phyloP scores from a whole-genome alignment of 2,113 vertebrate genomes.

The Gadus macrocephalus region DNA sequence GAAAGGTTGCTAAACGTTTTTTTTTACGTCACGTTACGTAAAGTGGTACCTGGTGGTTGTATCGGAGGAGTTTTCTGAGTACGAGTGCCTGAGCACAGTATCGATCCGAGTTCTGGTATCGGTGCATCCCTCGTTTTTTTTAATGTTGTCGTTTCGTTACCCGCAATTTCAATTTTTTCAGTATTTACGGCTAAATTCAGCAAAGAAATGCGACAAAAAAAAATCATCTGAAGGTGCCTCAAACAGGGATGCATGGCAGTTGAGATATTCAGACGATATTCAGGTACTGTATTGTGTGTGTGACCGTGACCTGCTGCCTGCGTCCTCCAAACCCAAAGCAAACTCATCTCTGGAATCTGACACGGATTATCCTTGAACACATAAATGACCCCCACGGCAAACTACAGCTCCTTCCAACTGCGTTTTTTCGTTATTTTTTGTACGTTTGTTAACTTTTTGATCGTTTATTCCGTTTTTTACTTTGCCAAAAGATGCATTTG shows the following conservation, averaged over 20 bases:
- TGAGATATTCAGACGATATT: conserved; percentile 40
- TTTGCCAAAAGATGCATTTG: conserved; percentile 61
- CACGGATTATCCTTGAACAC: conserved; percentile 31
- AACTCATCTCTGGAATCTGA: conserved; percentile 16
- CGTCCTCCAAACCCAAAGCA: conserved; percentile 31
- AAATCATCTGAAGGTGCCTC: conserved; percentile 82
- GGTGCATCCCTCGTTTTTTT: conserved; percentile 48
- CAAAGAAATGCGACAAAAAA: conserved; percentile 45
- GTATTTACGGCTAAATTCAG: conserved; percentile 68
- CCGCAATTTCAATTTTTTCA: conserved; percentile 65
- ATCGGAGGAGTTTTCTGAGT: no score
- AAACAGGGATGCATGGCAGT: conserved; percentile 32
- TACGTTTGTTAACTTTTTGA: conserved; percentile 7
- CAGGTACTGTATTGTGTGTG: conserved; percentile 32
- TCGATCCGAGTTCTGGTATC: no score
- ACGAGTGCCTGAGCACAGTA: no score
- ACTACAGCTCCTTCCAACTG: conserved; percentile 34
- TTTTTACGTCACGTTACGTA: no score
- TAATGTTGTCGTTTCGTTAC: conserved; percentile 57
- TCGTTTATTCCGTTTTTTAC: conserved; percentile 13
- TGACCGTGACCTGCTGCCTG: conserved; percentile 25
- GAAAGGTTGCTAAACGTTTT: no score
- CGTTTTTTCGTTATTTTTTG: conserved; percentile 31
- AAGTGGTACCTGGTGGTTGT: no score
- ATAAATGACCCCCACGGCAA: conserved; percentile 25